A percentile compares a stretch with the other conserved stretches of the same genome.
These are phyloP conservation scores for Nansenia antarctica DNA, from an alignment of 2,113 vertebrate genomes.

Conservation along the genomic window DNA sequence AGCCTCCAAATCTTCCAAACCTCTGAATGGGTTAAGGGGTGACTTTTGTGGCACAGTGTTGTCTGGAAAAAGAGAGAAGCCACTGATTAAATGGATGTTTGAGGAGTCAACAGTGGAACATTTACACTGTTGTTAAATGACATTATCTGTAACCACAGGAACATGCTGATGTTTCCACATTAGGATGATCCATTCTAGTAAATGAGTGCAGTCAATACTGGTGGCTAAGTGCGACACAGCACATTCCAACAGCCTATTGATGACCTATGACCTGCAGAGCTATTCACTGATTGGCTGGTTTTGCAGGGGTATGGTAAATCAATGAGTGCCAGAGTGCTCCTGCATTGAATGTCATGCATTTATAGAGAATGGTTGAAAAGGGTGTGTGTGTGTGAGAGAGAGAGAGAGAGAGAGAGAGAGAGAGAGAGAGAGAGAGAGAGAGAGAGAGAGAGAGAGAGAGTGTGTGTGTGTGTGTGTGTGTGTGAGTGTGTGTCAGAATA, in stretches of 20 bases:
- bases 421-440: too few relatives aligned
- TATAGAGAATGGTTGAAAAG: neutral
- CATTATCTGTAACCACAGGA: conserved; percentile 1
- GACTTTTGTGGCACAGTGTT: conserved; percentile 53
- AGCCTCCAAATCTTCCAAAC: conserved; percentile 68
- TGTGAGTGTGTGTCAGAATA: neutral
- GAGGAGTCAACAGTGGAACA: conserved; percentile 32
- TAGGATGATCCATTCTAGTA: conserved; percentile 36
- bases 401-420: too few relatives aligned
- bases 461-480: neutral
- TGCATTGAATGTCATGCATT: conserved; percentile 18
- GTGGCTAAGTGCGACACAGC: conserved; percentile 20
- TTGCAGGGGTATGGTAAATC: conserved; percentile 52
- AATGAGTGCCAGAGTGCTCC: conserved; percentile 38
- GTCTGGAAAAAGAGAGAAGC: conserved; percentile 44
- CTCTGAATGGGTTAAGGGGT: conserved; percentile 62
- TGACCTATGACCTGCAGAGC: conserved; percentile 51
- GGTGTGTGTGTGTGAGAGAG: neutral
- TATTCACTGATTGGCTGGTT: conserved; percentile 48
- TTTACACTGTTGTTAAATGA: neutral
- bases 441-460: too few relatives aligned
- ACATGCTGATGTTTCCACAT: conserved; percentile 49
- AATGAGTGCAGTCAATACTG: conserved; percentile 57
- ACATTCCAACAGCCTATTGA: conserved; percentile 55
- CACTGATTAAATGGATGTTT: conserved; percentile 26